Percentiles rank a stretch among this genome's conserved stretches.
phyloP scores from a whole-genome alignment of 2,797 vertebrate species.

The Schizopygopsis malacanthus region DNA sequence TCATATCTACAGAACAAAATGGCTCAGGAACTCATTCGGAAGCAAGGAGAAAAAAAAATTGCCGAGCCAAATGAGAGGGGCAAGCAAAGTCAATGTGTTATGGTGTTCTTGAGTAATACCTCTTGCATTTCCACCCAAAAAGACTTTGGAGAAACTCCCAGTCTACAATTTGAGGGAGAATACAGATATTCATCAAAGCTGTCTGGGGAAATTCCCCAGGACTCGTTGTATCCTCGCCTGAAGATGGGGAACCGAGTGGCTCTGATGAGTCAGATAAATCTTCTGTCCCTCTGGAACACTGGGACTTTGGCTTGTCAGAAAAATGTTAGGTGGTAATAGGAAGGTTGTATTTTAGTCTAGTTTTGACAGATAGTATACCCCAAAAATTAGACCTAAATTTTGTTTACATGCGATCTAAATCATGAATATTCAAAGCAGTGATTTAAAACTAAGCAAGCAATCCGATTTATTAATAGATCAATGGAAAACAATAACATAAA shows the following conservation, averaged over 20 bases:
- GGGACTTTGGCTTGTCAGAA: conserved; percentile 35
- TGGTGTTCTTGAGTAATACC: conserved; percentile 1
- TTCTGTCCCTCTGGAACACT: conserved; percentile 49
- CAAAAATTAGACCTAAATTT: background rate
- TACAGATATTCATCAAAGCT: conserved; percentile 61
- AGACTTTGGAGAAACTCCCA: conserved; percentile 38
- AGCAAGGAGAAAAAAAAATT: background rate
- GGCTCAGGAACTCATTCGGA: background rate
- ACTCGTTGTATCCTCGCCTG: conserved; percentile 41
- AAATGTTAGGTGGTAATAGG: conserved; percentile 27
- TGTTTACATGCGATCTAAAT: background rate
- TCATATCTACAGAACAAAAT: background rate
- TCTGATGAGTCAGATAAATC: conserved; percentile 64
- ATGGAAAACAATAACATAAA: background rate
- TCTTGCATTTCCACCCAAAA: conserved; percentile 36
- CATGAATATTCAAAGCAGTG: background rate
- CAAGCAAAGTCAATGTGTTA: conserved; percentile 35
- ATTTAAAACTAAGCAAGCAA: background rate
- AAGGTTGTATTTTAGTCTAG: conserved; percentile 21
- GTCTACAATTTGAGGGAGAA: conserved; percentile 49
- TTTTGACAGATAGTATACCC: background rate
- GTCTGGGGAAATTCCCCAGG: conserved; percentile 57
- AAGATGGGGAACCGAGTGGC: conserved; percentile 44
- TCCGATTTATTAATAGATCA: background rate
- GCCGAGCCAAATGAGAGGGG: background rate